Base-by-base conservation (phyloP, 2,888 invertebrate genomes). In the Ophion costatus region DNA sequence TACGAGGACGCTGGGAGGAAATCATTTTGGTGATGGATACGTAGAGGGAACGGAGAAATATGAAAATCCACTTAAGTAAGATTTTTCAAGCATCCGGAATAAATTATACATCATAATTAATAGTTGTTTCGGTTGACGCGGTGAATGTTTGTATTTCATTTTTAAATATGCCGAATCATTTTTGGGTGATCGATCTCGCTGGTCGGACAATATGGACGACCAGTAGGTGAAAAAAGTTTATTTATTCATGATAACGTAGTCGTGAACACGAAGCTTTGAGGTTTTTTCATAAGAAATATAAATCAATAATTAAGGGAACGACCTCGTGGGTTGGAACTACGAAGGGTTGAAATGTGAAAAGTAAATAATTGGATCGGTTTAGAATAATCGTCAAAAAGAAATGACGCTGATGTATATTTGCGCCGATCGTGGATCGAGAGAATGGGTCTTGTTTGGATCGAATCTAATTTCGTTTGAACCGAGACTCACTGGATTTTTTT, bases 31-130 rank as follows among this genome's bases (percentile, higher is more conserved):
- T 51, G 14, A 51, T 51, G 51, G 51, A 51, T 51, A 51, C 51
- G 51, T 2, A 11, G 51, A 17, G 17, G 51, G 51, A 51, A 51
- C 17, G 51, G 17, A 51, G 17, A 64, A 29, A 17, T 17, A 24
- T 45, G 45, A 45, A 69, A 45, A 24, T 45, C 2, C 45, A 7
- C 17, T 51, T 45, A 14, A 45, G 14, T 14, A 22, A 45, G 45
- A 51, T 69, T 69, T 69, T 69, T 51, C 51, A 14, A 51, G 51
- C 51, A 5, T 51, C 51, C 51, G 51, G 51, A 51, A 51, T 51
- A 51, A 51, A 51, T 51, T 51, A 51, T 51, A 51, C 51, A 4
- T 51, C 11, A 51, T 51, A 51, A 51, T 51, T 51, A 17, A 64
- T 17, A 29, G 64, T 29, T 64, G 20, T 14, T 64, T 29, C 51